Base-by-base conservation (phyloP, 1,140 invertebrate species). In the Pseudomyrmex sp. region DNA sequence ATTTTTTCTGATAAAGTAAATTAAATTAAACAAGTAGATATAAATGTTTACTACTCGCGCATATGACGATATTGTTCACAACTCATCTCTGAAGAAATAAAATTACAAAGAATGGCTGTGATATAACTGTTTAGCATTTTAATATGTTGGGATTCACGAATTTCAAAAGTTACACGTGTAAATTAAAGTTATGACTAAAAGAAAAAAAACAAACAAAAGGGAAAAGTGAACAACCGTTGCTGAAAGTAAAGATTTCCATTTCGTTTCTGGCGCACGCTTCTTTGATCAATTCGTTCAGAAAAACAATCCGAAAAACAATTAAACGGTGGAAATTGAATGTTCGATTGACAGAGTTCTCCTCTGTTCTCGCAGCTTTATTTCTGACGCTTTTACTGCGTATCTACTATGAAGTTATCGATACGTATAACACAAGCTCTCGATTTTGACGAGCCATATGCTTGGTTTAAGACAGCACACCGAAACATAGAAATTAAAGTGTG, bases 261-360 rank as follows among this genome's bases (percentile, higher is more conserved):
- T 70, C 8, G 3, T 8, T n/a, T 52, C 3, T 54, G 2, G 12
- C 9, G 26, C 20, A 15, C 18, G 50, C 10, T 44, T 70, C 15
- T 50, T 70, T 13, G 20, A 58, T 7, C 20, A 58, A 26, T 48
- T 7, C 2, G 5, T 20, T 46, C 44, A 26, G 44, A 20, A 72
- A 70, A 80, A 80, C 12, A 70, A 70, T 80, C n/a, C 66, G 20
- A 48, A 80, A 70, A 80, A 80, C 35, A 80, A 80, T 80, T 15
- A 61, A 70, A 70, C 66, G 23, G 65, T 79, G 35, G n/a, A 72
- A 80, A 80, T 80, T 80, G 54, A 80, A 80, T 70, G 23, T 80
- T 80, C 35, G 54, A 72, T 80, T 72, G 66, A 70, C 20, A 35
- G 18, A 35, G 0, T 35, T 56, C 2, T 54, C 0, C 2, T 15